These are phyloP conservation scores for Papilio protenor DNA, from an alignment of 2,888 invertebrate genomes.

Conservation along the genomic window DNA sequence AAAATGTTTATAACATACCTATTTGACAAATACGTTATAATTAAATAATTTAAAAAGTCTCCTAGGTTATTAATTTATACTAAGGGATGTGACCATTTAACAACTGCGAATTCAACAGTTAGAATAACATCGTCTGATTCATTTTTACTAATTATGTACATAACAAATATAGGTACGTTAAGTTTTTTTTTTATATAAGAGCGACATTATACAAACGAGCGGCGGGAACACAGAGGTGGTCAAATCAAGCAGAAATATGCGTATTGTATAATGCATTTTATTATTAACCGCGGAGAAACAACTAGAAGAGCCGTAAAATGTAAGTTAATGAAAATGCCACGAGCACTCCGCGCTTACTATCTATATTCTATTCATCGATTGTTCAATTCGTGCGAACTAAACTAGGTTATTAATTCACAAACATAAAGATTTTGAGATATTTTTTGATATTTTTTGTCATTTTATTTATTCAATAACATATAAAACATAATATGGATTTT, in stretches of 20 bases:
- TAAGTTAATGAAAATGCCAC: slow-evolving; percentile 22
- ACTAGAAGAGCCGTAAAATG: not conserved
- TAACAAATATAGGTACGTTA: not conserved
- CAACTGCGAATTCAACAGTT: not conserved
- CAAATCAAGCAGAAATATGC: not conserved
- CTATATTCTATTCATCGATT: slow-evolving; percentile 40
- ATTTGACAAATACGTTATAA: not conserved
- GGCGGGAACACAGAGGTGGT: too few species aligned
- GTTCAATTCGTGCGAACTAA: slow-evolving; percentile 30
- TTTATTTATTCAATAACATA: not conserved
- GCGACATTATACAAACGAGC: too few species aligned
- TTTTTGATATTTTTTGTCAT: not conserved
- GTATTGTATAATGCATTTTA: not conserved
- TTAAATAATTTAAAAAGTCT: not conserved
- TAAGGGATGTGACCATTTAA: not conserved
- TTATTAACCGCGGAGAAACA: slow-evolving; percentile 10
- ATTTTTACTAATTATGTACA: not conserved
- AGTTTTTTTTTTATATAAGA: too few species aligned
- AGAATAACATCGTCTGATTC: not conserved
- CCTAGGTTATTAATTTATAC: not conserved
- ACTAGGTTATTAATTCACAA: slow-evolving; percentile 26
- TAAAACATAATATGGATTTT: not conserved
- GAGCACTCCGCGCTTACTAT: slow-evolving; percentile 13
- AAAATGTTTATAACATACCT: slow-evolving; percentile 5
- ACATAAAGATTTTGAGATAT: not conserved